These are phyloP conservation scores for Anastatus disparis DNA, from an alignment of 1,140 invertebrate species.

Conservation along the genomic window DNA sequence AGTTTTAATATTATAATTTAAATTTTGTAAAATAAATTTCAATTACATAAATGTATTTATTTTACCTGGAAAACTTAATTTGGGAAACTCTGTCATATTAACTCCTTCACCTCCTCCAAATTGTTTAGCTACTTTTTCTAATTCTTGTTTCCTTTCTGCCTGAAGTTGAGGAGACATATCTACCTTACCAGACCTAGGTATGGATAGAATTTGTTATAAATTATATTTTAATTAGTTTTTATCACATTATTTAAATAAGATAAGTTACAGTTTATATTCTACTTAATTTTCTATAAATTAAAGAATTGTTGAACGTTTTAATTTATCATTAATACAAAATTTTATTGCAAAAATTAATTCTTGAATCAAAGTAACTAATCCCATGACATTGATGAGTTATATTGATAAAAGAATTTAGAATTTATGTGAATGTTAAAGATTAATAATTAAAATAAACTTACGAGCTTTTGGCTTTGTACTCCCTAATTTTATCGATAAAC, in stretches of 20 bases:
- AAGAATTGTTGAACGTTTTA: too few species aligned
- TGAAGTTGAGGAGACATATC: slow-evolving; percentile 75
- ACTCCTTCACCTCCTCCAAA: slow-evolving; percentile 79
- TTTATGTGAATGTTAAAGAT: neutral
- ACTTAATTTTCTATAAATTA: too few species aligned
- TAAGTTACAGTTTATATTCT: too few species aligned
- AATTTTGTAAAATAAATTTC: slow-evolving; percentile 17
- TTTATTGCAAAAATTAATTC: too few species aligned
- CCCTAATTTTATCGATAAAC: slow-evolving; percentile 91
- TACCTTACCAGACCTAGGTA: too few species aligned
- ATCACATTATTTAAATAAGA: too few species aligned
- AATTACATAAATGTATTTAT: slow-evolving; percentile 52
- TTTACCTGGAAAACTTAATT: slow-evolving; percentile 79
- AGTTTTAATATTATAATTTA: neutral
- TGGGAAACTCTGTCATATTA: slow-evolving; percentile 90
- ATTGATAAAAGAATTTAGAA: neutral
- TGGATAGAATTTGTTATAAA: too few species aligned
- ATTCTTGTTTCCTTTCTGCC: slow-evolving; percentile 78
- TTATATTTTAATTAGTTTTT: too few species aligned
- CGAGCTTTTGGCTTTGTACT: slow-evolving; percentile 84
- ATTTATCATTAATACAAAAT: too few species aligned
- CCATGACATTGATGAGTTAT: too few species aligned
- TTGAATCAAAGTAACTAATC: too few species aligned
- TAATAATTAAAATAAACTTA: slow-evolving; percentile 61
- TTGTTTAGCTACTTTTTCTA: slow-evolving; percentile 82